These are phyloP conservation scores for Potamilus streckersoni DNA, from an alignment of 1,140 invertebrate genomes.

Conservation along the genomic window DNA sequence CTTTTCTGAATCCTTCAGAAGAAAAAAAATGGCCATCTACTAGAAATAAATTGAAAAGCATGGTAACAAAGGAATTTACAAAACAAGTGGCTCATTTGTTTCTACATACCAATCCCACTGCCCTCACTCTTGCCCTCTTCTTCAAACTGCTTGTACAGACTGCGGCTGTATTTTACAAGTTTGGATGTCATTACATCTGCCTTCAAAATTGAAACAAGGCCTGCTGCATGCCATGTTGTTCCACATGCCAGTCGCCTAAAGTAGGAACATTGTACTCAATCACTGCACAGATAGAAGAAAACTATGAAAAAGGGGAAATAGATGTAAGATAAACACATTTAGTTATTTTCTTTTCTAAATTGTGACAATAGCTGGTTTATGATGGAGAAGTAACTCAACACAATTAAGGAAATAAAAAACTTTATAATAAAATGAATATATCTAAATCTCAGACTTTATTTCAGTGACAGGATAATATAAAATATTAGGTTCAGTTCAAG, in stretches of 20 bases:
- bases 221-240: constrained; percentile 87
- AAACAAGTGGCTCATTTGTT: constrained; percentile 57
- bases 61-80: not conserved
- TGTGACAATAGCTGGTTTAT: too few species aligned
- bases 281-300: too few species aligned
- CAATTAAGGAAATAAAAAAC: too few species aligned
- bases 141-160: constrained; percentile 86
- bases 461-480: too few species aligned
- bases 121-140: constrained; percentile 73
- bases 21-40: not conserved
- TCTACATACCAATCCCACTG: constrained; percentile 39
- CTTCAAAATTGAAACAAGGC: constrained; percentile 87
- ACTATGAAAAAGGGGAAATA: too few species aligned
- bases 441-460: too few species aligned
- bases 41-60: not conserved
- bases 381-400: too few species aligned
- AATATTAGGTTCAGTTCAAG: too few species aligned
- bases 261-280: too few species aligned
- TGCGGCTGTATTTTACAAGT: constrained; percentile 85
- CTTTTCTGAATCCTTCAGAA: not conserved
- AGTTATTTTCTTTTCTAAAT: too few species aligned
- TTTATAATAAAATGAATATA: too few species aligned
- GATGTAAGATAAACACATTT: too few species aligned
- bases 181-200: constrained; percentile 83
- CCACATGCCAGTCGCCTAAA: constrained; percentile 81